Evolutionary conservation across 1,140 invertebrate species (phyloP), one percentile per base, ranked within the genome.

Genomic region (Fopius arisanus): DNA sequence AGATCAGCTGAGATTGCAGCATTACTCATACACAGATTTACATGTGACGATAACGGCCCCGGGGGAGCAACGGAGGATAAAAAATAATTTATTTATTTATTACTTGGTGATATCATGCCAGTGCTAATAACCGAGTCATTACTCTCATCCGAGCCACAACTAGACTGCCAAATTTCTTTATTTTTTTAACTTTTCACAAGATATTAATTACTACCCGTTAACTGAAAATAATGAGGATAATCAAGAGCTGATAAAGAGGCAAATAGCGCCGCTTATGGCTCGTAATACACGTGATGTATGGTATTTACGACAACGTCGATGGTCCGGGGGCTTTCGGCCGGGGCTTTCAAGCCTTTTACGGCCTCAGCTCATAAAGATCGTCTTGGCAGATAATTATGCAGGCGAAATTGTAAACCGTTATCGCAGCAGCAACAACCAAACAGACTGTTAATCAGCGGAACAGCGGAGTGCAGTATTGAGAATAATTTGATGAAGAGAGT

Each of bases 331-430:
- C 23, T 62, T 2, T 62, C 12, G 3, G 12, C 75, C 48, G 71
- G 74, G 81, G 78, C 76, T 82, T 81, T 79, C 78, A 65, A 59
- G 63, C 29, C 72, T 68, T 82, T 81, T 82, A 83, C 77, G 80
- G 80, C 77, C n/a, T 72, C 48, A 31, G 63, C 31, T 70, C 73
- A 77, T 82, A 82, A 83, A 83, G 82, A 83, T 82, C 62, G 75
- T 73, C 79, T 78, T 76, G 75, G 51, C 75, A 74, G 82, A 83
- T 83, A 82, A 82, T 82, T 81, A 77, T 75, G 75, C 75, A 74
- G 67, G 70, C 29, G 72, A 79, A 82, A 81, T 82, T 79, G 77
- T 80, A 77, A 80, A 80, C 75, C 78, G 66, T 67, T 81, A 79
- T 81, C 77, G 72, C 31, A 40, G 73, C 75, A 73, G 66, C 70